A percentile compares a stretch with the other conserved stretches of the same genome.
Conservation (phyloP, 2,113 vertebrate genomes). For the Platanista minor region DNA sequence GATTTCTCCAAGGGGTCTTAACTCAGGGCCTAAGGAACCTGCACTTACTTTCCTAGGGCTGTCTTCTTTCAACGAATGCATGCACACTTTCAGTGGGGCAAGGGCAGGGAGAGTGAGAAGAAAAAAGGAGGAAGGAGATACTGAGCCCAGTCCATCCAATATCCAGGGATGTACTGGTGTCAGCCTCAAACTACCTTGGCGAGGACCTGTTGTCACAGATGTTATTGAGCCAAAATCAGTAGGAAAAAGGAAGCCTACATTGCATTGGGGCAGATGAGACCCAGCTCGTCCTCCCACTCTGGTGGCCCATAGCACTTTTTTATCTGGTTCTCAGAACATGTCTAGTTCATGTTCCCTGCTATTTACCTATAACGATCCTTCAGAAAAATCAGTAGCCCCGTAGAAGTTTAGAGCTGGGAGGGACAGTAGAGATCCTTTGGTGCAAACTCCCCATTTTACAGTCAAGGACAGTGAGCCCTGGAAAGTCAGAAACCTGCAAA, state of each 20-base stretch:
- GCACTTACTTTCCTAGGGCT: not conserved
- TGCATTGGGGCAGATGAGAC: not conserved
- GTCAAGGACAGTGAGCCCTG: not conserved
- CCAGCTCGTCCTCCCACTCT: not conserved
- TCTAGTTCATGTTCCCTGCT: not conserved
- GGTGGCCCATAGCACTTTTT: not conserved
- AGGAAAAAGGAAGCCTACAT: not conserved
- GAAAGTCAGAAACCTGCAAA: not conserved
- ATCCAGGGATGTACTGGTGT: not conserved
- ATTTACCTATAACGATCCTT: not conserved
- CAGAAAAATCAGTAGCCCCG: not conserved
- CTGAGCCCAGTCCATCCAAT: no score
- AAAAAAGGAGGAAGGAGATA: not conserved
- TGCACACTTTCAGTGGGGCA: not conserved
- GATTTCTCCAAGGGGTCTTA: not conserved
- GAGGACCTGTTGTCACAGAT: not conserved
- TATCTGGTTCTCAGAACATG: not conserved
- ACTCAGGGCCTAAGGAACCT: not conserved
- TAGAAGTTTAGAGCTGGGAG: not conserved
- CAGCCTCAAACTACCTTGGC: not conserved
- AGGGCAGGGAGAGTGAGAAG: not conserved
- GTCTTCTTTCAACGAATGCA: not conserved
- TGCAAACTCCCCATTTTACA: not conserved
- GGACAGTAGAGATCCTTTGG: not conserved
- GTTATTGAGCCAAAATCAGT: not conserved